These are phyloP conservation scores for Drosophila pseudoananassae DNA, from an alignment of 1,140 invertebrate species.

Conservation along the genomic window DNA sequence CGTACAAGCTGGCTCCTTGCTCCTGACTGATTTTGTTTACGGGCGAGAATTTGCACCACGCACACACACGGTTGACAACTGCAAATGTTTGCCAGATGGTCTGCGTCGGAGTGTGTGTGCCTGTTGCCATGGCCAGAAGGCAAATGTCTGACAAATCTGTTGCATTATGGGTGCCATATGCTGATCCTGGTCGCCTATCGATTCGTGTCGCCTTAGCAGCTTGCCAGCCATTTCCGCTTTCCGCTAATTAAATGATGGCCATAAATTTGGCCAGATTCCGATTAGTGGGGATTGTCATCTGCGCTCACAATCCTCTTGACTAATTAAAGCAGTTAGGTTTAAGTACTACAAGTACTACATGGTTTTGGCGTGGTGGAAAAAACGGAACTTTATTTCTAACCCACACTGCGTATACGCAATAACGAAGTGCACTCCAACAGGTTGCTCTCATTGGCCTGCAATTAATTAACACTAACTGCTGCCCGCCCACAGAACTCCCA, in stretches of 20 bases:
- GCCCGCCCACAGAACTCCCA: conserved; percentile 20
- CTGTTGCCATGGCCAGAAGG: conserved; percentile 33
- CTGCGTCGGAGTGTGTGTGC: conserved; percentile 19
- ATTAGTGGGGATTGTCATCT: conserved; percentile 40
- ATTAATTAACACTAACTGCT: conserved; percentile 63
- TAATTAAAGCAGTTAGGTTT: background rate
- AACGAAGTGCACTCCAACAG: conserved; percentile 24
- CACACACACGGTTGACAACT: conserved; percentile 36
- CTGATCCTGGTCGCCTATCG: conserved; percentile 42
- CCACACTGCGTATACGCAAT: conserved; percentile 24
- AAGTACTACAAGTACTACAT: too few species aligned
- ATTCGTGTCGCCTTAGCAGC: conserved; percentile 43
- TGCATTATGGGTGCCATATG: conserved; percentile 65
- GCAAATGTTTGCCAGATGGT: conserved; percentile 49
- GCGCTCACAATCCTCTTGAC: background rate
- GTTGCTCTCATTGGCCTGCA: conserved; percentile 32
- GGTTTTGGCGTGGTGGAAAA: background rate
- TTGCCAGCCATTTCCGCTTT: conserved; percentile 31
- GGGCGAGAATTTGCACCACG: conserved; percentile 47
- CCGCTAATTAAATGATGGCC: conserved; percentile 69
- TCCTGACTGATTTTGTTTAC: conserved; percentile 47
- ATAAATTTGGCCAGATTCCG: conserved; percentile 63
- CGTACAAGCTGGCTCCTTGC: conserved; percentile 14
- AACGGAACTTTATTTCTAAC: background rate
- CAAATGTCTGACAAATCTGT: conserved; percentile 76